Evolutionary conservation across 2,113 vertebrate species (phyloP), one percentile per base, ranked within the genome.

Genomic region (Meleagris gallopavo): DNA sequence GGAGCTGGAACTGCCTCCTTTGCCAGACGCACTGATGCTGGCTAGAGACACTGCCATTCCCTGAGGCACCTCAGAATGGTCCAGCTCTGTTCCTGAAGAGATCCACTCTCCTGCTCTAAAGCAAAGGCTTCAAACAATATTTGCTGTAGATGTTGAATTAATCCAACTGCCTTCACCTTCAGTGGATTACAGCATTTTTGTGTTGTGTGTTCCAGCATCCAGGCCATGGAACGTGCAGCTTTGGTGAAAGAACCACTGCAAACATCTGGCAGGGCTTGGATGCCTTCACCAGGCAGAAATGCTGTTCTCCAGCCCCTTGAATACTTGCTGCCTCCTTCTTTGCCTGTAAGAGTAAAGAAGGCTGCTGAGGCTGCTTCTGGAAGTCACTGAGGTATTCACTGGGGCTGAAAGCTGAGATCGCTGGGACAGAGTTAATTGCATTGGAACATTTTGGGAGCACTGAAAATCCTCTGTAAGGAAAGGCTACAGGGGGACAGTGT

Each of bases 121-220:
- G 62, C 32, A 69, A 65, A 65, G 24, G 32, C 34, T 90, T 32
- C 71, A 41, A 40, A 22, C 16, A 55, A 20, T 17, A 36, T 38
- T 52, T 30, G 19, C 24, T 52, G 21, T 0, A 1, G 16, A 12
- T 1, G 0, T 24, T 18, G 70, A 13, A 24, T 30, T 43, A 89
- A 70, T 16, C 32, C 15, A 36, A 60, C 55, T 2, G 14, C 14
- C 34, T 65, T 65, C 4, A 2, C 29, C 36, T 46, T 38, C 71
- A 45, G 40, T 5, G 30, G 15, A 60, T 30, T 72, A 27, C 45
- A 30, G 10, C 4, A 40, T 32, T 11, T 21, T 21, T 8, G 36
- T 79, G 71, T 25, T 45, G 18, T 9, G 34, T 25, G 36, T 27
- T 48, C 83, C 62, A 80, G 67, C 34, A 70, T 54, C n/a, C 34